Evolutionary conservation across 2,113 vertebrate species (phyloP).

Genomic region (Hydrochoerus hydrochaeris): DNA sequence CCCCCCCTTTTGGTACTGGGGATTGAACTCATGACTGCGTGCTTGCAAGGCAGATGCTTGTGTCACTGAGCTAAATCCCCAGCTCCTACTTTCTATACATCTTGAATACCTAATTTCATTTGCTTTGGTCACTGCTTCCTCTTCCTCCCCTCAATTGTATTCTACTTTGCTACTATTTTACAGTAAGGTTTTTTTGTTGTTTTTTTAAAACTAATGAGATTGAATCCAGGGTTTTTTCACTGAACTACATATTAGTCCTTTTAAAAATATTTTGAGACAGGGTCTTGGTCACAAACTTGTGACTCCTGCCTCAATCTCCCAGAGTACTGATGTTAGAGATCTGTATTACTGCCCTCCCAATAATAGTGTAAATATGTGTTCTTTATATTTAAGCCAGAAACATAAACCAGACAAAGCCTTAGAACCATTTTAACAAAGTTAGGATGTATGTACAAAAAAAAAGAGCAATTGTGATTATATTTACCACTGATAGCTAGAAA

Average conservation of each 20-base stretch:
- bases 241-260: background rate
- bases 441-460: background rate
- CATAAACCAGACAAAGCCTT: background rate
- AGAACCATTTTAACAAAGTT: background rate
- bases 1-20: too few species aligned
- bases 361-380: background rate
- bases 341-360: background rate
- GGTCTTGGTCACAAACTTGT: background rate
- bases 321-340: background rate
- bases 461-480: background rate
- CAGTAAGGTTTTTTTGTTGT: background rate
- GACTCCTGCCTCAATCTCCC: background rate
- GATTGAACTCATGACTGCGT: too few species aligned
- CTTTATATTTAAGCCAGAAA: background rate
- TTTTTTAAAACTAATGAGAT: background rate
- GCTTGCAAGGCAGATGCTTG: too few species aligned
- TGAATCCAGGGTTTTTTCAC: background rate
- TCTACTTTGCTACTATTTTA: background rate
- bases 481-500: slow-evolving; percentile 2
- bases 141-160: background rate
- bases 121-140: background rate
- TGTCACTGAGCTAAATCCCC: too few species aligned
- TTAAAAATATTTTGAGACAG: background rate
- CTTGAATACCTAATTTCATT: background rate
- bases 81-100: background rate